Conservation (phyloP, 23 tunicate genomes). For the Styela clava region DNA sequence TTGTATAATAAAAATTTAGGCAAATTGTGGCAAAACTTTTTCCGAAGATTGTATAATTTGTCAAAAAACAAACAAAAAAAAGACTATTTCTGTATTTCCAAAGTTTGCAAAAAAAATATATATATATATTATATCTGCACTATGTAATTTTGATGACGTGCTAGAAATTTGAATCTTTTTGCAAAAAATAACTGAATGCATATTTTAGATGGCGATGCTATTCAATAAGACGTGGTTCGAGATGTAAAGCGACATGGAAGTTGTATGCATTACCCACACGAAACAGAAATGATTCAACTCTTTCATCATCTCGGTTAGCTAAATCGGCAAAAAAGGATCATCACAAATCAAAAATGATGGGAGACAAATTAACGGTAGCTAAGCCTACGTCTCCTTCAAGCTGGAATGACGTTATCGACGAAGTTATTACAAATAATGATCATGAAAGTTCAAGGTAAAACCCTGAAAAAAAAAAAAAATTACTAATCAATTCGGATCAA, state of each 20-base stretch:
- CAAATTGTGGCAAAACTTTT: too few relatives aligned
- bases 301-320: not conserved
- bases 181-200: too few relatives aligned
- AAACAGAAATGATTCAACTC: slow-evolving; percentile 13
- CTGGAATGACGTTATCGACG: slow-evolving; percentile 29
- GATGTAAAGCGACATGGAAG: slow-evolving; percentile 63
- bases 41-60: too few relatives aligned
- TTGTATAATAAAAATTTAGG: too few relatives aligned
- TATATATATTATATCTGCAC: too few relatives aligned
- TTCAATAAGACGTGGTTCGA: slow-evolving; percentile 42
- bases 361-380: not conserved
- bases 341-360: slow-evolving; percentile 18
- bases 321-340: not conserved
- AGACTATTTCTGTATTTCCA: too few relatives aligned
- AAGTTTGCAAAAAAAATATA: too few relatives aligned
- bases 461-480: too few relatives aligned
- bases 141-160: too few relatives aligned
- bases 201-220: slow-evolving; percentile 89
- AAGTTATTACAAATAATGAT: not conserved
- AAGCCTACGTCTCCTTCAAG: not conserved
- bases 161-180: too few relatives aligned
- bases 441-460: slow-evolving; percentile 5
- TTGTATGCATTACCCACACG: slow-evolving; percentile 43
- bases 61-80: too few relatives aligned
- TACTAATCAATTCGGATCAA: not conserved